Evolutionary conservation across 2,797 vertebrate species (phyloP).

Genomic region (Tauraco hartlaubi): DNA sequence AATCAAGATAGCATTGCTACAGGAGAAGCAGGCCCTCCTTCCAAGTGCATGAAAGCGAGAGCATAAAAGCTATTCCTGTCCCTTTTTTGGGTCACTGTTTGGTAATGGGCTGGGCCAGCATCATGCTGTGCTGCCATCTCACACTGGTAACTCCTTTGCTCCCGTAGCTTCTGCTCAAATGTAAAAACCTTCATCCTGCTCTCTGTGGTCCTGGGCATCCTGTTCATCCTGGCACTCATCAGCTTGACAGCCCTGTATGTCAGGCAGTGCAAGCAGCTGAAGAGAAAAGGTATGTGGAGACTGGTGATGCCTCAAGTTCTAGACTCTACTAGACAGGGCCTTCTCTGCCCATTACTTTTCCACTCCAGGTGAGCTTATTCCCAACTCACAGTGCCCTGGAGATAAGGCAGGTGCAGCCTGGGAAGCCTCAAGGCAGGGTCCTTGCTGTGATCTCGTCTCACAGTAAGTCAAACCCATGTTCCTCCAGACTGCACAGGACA

Average conservation of each 20-base stretch:
- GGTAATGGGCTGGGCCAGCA: neutral
- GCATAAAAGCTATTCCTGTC: neutral
- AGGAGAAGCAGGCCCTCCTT: neutral
- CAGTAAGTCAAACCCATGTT: neutral
- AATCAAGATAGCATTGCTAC: neutral
- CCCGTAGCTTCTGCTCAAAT: neutral
- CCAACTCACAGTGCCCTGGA: neutral
- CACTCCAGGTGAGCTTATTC: neutral
- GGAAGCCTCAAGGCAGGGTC: neutral
- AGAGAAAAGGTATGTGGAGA: neutral
- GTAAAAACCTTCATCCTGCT: neutral
- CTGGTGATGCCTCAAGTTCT: neutral
- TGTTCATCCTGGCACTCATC: neutral
- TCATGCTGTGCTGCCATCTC: neutral
- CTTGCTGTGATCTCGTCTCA: neutral
- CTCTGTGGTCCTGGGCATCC: neutral
- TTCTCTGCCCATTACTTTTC: neutral
- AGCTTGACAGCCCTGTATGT: accelerated
- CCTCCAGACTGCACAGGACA: neutral
- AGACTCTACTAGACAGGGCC: neutral
- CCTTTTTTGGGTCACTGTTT: neutral
- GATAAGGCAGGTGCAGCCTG: neutral
- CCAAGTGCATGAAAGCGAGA: neutral
- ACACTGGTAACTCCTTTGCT: neutral
- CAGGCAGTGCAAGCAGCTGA: neutral